Conservation (phyloP, 2,797 vertebrate species). For the Fistularia commersonii region DNA sequence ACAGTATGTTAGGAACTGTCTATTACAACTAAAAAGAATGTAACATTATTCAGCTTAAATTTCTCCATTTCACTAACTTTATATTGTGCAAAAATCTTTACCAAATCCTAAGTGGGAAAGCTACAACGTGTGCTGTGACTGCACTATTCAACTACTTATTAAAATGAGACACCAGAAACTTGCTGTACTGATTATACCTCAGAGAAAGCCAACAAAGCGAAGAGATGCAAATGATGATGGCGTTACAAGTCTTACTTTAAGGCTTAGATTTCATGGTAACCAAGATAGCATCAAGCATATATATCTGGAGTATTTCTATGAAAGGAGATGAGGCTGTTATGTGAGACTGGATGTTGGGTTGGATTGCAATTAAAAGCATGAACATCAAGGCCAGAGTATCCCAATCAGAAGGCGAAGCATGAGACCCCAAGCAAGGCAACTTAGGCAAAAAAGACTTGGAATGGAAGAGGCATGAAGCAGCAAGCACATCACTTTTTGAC, state of each 20-base stretch:
- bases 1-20: too few relatives aligned
- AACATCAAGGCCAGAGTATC: slow-evolving; percentile 77
- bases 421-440: slow-evolving; percentile 82
- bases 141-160: slow-evolving; percentile 9
- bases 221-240: slow-evolving; percentile 42
- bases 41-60: too few relatives aligned
- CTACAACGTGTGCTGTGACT: slow-evolving; percentile 13
- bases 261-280: slow-evolving; percentile 71
- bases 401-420: slow-evolving; percentile 76
- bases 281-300: slow-evolving; percentile 53
- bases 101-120: slow-evolving; percentile 25
- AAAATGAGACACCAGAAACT: slow-evolving; percentile 37
- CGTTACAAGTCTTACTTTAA: slow-evolving; percentile 60
- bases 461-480: slow-evolving; percentile 71
- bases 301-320: slow-evolving; percentile 58
- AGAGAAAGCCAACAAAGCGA: slow-evolving; percentile 36
- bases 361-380: slow-evolving; percentile 76
- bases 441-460: slow-evolving; percentile 77
- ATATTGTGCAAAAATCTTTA: slow-evolving; percentile 9
- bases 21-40: too few relatives aligned
- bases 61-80: not conserved
- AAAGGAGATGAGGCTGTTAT: slow-evolving; percentile 45
- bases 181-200: slow-evolving; percentile 27
- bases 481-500: slow-evolving; percentile 81
- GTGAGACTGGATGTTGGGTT: slow-evolving; percentile 60